Base-by-base conservation (phyloP, 2,797 vertebrate species). In the Buceros bicornis region DNA sequence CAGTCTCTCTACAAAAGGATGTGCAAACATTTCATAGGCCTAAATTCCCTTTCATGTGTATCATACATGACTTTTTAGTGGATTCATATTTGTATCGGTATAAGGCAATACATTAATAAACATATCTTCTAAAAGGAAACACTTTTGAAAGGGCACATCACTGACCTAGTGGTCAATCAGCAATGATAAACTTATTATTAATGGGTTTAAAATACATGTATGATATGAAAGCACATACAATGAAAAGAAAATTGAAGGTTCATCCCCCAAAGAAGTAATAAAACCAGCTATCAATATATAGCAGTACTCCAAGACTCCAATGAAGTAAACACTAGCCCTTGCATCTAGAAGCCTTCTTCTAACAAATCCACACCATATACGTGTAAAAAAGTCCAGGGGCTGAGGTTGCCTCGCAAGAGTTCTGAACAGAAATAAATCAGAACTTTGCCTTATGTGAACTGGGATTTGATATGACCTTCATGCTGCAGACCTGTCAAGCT, bases 401-500 rank as follows among this genome's bases (percentile, higher is more conserved):
- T 85, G 65, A 4, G 2, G 28, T 18, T 88, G 91, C 78, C 71
- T 80, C 1, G 0, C 43, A 89, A 87, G 78, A 66, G 43, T 64
- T 84, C 33, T 82, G 74, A 64, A 80, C 0, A 6, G 81, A 95
- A 95, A 95, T 92, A 95, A 93, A 96, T 93, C 72, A 91, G 74
- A 93, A 76, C 54, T 94, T 93, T 92, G 93, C 90, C 87, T 94
- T 89, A 89, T 76, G 88, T 94, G 93, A 95, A 95, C 94, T 95
- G 90, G 87, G 90, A 95, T 90, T 96, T 95, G 89, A 62, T 89
- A 91, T 87, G 96, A 97, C 95, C 96, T 97, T 97, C 95, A 90
- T 89, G 92, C 88, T 82, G 92, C 88, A 94, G 86, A 90, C 53
- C 92, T 95, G 97, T 94, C 96, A 96, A 82, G 94, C 57, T 87